Base-by-base conservation (phyloP, 2,888 invertebrate species). In the Yponomeuta sedellus region DNA sequence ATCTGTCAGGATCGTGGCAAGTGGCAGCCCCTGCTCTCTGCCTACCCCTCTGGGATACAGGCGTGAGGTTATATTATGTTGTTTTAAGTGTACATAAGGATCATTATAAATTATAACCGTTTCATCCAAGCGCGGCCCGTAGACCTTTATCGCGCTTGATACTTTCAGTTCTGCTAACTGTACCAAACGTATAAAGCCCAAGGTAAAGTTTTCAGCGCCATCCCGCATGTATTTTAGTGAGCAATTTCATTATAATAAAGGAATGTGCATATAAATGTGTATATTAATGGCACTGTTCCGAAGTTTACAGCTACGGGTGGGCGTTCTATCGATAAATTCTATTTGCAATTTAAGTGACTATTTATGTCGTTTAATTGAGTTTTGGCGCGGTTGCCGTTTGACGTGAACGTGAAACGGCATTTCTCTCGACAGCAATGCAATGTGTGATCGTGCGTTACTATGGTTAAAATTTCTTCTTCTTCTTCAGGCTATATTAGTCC, bases 251-350 rank as follows among this genome's bases (percentile, higher is more conserved):
- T 12, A 12, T 52, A 52, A 34, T 34, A 34, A 34, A 34, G 34
- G 34, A 34, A 34, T 34, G 34, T 52, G 16, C 44, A 52, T 52
- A 52, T 16, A 52, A 12, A 52, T 16, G 16, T 52, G 44, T 16
- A 52, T 4, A 52, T 52, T 52, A 52, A 52, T 52, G 16, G 44
- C 44, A 52, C 16, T 16, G 44, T 52, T 61, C 28, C 61, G 16
- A 61, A 76, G 73, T 77, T 78, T 78, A 83, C 84, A 82, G 83
- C 86, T 86, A 85, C 81, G 80, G 84, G 85, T 83, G 83, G 82
- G 78, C 76, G 75, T 76, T 73, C 79, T 74, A 72, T 78, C 78
- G 73, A 82, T 84, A 84, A 85, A 83, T 82, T 80, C 74, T 76
- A 82, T 86, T 86, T 82, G 83, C 83, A 83, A 83, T 84, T 82